Evolutionary conservation across 2,113 vertebrate genomes (phyloP), one percentile per base, ranked within the genome.

Genomic region (Myanophis thanlyinensis): DNA sequence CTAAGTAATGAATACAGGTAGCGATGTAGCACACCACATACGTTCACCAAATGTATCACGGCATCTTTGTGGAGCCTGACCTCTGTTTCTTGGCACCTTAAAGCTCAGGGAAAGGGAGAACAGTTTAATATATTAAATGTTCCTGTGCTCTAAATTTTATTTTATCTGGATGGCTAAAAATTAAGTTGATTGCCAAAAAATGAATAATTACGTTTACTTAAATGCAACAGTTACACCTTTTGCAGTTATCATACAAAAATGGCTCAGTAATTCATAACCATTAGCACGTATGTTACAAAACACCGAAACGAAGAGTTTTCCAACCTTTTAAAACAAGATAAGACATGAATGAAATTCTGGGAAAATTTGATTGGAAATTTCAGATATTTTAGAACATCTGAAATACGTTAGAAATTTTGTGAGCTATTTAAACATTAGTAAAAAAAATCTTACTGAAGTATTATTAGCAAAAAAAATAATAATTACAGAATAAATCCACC

Each of bases 1-100:
- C 25, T 86, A 85, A 53, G 52, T 93, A 93, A 93, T 86, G 73
- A 93, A 93, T 86, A 93, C 92, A 89, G 92, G 92, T 93, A 93
- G 92, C 92, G 44, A 35, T 30, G 53, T 90, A 90, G n/a, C 52
- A 93, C 89, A 90, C 88, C 88, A 90, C 88, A 85, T 59, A 93
- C 8, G 73, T 90, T 90, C 85, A 88, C 92, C 92, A 90, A 90
- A 90, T 90, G 88, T 93, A 93, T 93, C 88, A 93, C 88, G 62
- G 13, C 88, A 90, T 90, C 92, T 51, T 46, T 6, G 59, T 62
- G 88, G 80, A 93, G 73, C 25, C 88, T 93, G 92, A 93, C 92
- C 92, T 90, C 67, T 93, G 86, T 89, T 93, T 93, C 88, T 89
- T 93, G 92, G 46, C 92, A 90, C 89, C 23, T 90, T 85, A 86